Evolutionary conservation across 2,797 vertebrate species (phyloP), one percentile per base, ranked within the genome.

Genomic region (Podargus strigoides): DNA sequence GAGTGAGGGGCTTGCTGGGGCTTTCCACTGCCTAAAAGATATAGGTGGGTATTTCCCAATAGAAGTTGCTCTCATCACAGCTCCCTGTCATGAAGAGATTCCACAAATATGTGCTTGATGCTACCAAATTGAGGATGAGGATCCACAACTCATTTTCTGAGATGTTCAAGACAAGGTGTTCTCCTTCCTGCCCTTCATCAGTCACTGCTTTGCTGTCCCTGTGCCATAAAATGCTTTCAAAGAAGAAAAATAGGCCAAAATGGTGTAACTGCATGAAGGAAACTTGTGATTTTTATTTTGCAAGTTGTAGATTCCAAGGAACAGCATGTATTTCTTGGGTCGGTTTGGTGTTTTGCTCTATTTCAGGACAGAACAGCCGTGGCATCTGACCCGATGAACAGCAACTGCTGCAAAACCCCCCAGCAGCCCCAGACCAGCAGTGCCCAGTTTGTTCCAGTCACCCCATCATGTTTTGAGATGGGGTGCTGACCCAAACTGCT

Each of bases 391-490:
- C 32, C 20, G 41, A 26, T 26, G 47, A 53, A 60, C 1, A 2
- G 19, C 50, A 81, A 37, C 70, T 59, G 32, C 72, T 72, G 46
- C 53, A 73, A 67, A 27, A 7, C 30, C 30, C 30, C 37, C 17
- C 27, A 50, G 36, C 75, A 68, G 34, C 39, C 41, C 59, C n/a
- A 19, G 34, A 24, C 49, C 62, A 62, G 53, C 19, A 62, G 18
- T 2, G 5, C 23, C 49, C 34, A 22, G 26, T 72, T 63, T 30
- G 53, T n/a, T 82, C 62, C 42, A 66, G 59, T 56, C 39, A 63
- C 37, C 4, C 30, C 39, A 1, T 39, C 15, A 3, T 27, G 10
- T 30, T 49, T 27, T 30, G 60, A 17, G n/a, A 62, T 0, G 0
- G 18, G 18, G 18, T 30, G 18, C 59, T 42, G 59, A 27, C 59